These are phyloP conservation scores for Acronicta psi DNA, from an alignment of 2,888 invertebrate species.

Conservation along the genomic window DNA sequence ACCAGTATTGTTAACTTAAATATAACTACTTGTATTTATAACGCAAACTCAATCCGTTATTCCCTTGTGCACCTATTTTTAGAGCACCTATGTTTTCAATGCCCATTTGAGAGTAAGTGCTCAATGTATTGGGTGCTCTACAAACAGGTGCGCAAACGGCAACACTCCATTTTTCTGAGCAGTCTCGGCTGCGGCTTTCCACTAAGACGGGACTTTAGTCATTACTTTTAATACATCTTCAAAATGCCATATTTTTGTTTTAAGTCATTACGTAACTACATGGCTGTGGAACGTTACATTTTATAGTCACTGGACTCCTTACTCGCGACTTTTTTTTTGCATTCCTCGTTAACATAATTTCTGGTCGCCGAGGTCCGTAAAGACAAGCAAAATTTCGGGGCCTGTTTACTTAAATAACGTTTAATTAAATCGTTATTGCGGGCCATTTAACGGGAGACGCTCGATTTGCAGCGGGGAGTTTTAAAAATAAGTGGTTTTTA, in stretches of 20 bases:
- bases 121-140: too few relatives aligned
- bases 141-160: too few relatives aligned
- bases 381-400: neutral
- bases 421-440: slow-evolving; percentile 1
- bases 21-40: too few relatives aligned
- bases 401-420: neutral
- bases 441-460: neutral
- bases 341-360: slow-evolving; percentile 12
- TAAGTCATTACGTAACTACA: slow-evolving; percentile 38
- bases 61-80: too few relatives aligned
- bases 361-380: slow-evolving; percentile 3
- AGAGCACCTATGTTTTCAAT: too few relatives aligned
- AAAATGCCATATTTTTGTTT: slow-evolving; percentile 33
- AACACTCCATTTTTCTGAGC: too few relatives aligned
- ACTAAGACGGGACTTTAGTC: slow-evolving; percentile 17
- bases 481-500: too few relatives aligned
- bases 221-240: slow-evolving; percentile 33
- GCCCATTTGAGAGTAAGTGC: too few relatives aligned
- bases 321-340: slow-evolving; percentile 23
- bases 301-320: slow-evolving; percentile 42
- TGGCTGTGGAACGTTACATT: slow-evolving; percentile 42
- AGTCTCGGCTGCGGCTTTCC: neutral
- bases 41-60: too few relatives aligned
- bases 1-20: too few relatives aligned
- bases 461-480: too few relatives aligned